Evolutionary conservation across 2,797 vertebrate species (phyloP).

Genomic region (Sebastes hubbsi): DNA sequence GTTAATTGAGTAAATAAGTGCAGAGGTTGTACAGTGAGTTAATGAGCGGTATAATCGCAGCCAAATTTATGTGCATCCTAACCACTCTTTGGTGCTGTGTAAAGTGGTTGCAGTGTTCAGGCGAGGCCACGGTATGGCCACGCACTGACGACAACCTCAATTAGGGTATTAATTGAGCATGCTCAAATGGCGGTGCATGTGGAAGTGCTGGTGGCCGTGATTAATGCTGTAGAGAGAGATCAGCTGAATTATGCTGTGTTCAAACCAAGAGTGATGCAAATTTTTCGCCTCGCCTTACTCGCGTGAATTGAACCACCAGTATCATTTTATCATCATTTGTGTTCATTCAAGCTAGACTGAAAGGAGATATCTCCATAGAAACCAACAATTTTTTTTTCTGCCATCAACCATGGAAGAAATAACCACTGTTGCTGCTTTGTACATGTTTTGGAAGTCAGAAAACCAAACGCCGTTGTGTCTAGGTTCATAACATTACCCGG

Average conservation of each 20-base stretch:
- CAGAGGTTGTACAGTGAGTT: constrained; percentile 68
- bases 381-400: no score
- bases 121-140: constrained; percentile 17
- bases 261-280: no score
- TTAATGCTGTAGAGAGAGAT: constrained; percentile 30
- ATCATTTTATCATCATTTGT: no score
- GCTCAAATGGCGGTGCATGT: constrained; percentile 9
- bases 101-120: constrained; percentile 36
- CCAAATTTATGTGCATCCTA: constrained; percentile 62
- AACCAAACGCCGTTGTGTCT: no score
- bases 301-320: no score
- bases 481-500: no score
- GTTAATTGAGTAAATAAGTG: constrained; percentile 78
- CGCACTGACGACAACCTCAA: constrained; percentile 25
- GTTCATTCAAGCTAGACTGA: no score
- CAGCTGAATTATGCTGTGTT: background rate
- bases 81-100: constrained; percentile 25
- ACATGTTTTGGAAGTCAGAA: no score
- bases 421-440: no score
- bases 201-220: constrained; percentile 14
- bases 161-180: constrained; percentile 65
- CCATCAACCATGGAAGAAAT: no score
- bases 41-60: constrained; percentile 69
- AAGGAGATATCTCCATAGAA: no score
- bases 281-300: no score